Evolutionary conservation across 2,113 vertebrate genomes (phyloP).

Genomic region (Corythoichthys intestinalis): DNA sequence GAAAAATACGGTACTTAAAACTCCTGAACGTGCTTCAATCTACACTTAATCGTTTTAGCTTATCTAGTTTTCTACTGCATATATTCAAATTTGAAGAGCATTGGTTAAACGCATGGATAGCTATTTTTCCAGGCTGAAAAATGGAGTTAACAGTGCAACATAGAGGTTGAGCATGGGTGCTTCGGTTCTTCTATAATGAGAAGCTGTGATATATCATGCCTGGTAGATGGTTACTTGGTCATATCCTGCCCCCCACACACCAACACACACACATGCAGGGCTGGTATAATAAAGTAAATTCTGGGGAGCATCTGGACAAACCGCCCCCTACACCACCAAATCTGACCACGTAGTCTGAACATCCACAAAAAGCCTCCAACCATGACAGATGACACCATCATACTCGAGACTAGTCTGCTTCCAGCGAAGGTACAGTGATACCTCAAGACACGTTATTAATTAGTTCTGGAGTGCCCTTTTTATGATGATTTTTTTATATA

Average conservation of each 20-base stretch:
- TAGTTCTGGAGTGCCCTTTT: no score
- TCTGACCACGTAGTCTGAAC: constrained; percentile 48
- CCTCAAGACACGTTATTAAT: no score
- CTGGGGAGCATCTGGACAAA: constrained; percentile 36
- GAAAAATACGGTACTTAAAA: background rate
- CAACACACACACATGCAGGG: constrained; percentile 21
- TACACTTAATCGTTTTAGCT: constrained; percentile 5
- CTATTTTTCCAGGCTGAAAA: constrained; percentile 46
- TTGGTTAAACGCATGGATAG: constrained; percentile 35
- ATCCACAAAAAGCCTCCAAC: constrained; percentile 17
- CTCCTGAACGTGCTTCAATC: background rate
- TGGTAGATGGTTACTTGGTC: constrained; percentile 43
- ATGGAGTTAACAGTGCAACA: constrained; percentile 26
- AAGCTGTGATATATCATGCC: constrained; percentile 56
- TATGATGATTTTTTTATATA: no score
- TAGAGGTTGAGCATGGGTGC: constrained; percentile 46
- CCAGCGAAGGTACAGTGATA: no score
- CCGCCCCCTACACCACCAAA: constrained; percentile 22
- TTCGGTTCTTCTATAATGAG: constrained; percentile 65
- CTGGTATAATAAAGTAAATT: constrained; percentile 38
- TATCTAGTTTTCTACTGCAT: constrained; percentile 15
- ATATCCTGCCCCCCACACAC: constrained; percentile 26
- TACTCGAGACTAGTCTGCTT: background rate
- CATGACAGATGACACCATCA: constrained; percentile 52
- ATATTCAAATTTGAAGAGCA: constrained; percentile 21